These are phyloP conservation scores for Coregonus clupeaformis DNA, from an alignment of 2,113 vertebrate genomes.

Conservation along the genomic window DNA sequence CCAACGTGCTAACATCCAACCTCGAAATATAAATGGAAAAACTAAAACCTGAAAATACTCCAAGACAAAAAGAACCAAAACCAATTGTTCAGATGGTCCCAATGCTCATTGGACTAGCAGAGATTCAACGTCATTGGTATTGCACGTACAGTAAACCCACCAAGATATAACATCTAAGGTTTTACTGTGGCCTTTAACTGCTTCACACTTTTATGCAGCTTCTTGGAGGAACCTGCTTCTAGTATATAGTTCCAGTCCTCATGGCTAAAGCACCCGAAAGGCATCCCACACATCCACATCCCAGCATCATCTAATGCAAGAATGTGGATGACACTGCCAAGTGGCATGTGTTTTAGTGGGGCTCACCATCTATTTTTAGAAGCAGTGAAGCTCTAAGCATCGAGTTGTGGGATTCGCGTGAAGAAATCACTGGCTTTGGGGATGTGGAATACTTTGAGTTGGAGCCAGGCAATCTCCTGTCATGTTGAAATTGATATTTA, in stretches of 20 bases:
- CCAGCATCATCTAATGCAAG: neutral
- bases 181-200: too few relatives aligned
- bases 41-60: too few relatives aligned
- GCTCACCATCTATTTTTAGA: neutral
- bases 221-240: too few relatives aligned
- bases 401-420: neutral
- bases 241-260: neutral
- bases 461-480: neutral
- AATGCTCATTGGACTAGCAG: too few relatives aligned
- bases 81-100: neutral
- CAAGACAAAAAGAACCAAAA: too few relatives aligned
- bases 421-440: neutral
- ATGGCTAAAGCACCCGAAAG: neutral
- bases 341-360: neutral
- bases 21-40: too few relatives aligned
- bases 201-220: too few relatives aligned
- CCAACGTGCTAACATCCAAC: too few relatives aligned
- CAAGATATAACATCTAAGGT: too few relatives aligned
- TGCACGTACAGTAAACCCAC: too few relatives aligned
- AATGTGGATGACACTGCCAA: neutral
- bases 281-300: too few relatives aligned
- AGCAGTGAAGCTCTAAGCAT: neutral
- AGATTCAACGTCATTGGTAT: too few relatives aligned
- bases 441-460: neutral
- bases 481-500: neutral